phyloP scores from a whole-genome alignment of 2,888 invertebrate genomes.

The Chirona hameri region DNA sequence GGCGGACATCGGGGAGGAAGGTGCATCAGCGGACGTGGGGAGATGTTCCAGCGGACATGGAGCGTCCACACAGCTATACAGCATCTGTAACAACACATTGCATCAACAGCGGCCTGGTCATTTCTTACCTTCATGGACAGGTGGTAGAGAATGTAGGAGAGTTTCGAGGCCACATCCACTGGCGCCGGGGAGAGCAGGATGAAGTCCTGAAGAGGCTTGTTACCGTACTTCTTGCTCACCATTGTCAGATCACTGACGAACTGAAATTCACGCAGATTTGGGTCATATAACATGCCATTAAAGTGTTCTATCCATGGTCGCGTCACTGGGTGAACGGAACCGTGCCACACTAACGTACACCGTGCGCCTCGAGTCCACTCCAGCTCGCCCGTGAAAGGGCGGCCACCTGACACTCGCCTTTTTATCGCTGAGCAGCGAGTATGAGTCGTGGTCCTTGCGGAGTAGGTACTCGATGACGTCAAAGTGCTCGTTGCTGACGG shows the following conservation, averaged over 20 bases:
- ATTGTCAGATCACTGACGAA: constrained; percentile 98
- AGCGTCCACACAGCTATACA: too few relatives aligned
- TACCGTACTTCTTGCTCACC: constrained; percentile 91
- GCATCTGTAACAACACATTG: too few relatives aligned
- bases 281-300: too few relatives aligned
- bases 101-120: background rate
- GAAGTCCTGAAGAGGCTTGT: constrained; percentile 95
- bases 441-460: constrained; percentile 96
- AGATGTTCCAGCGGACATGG: background rate
- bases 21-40: too few relatives aligned
- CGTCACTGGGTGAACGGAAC: too few relatives aligned
- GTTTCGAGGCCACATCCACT: constrained; percentile 84
- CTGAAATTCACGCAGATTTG: too few relatives aligned
- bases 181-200: constrained; percentile 98
- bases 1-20: too few relatives aligned
- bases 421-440: constrained; percentile 94
- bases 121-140: constrained; percentile 68
- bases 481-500: constrained; percentile 94
- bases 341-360: too few relatives aligned
- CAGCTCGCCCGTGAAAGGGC: background rate
- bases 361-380: too few relatives aligned
- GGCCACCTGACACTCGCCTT: constrained; percentile 54
- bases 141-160: constrained; percentile 84
- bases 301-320: too few relatives aligned
- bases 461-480: constrained; percentile 92